These are phyloP conservation scores for Sebastes matsubarae DNA, from an alignment of 2,797 vertebrate species.

Conservation along the genomic window DNA sequence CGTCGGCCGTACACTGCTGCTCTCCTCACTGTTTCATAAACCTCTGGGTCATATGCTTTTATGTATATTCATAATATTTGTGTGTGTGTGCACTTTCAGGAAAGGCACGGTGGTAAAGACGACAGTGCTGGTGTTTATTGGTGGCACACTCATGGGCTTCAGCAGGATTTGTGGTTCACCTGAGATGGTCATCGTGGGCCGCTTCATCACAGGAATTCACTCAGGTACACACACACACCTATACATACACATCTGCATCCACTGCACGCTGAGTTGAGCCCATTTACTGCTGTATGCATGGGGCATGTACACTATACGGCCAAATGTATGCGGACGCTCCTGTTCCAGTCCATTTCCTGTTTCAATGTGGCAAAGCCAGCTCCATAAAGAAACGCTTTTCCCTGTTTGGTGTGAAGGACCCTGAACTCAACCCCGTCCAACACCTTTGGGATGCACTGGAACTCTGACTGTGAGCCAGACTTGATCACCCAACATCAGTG, in stretches of 20 bases:
- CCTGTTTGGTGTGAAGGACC: background rate
- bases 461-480: too few species aligned
- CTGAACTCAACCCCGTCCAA: background rate
- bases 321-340: background rate
- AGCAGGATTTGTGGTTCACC: slow-evolving; percentile 86
- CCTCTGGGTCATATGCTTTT: slow-evolving; percentile 39
- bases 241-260: background rate
- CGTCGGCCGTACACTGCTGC: slow-evolving; percentile 23
- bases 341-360: background rate
- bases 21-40: slow-evolving; percentile 45
- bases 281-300: background rate
- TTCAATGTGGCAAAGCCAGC: background rate
- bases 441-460: background rate
- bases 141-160: slow-evolving; percentile 86
- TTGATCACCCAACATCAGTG: too few species aligned
- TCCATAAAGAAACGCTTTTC: background rate
- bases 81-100: slow-evolving; percentile 72
- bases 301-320: background rate
- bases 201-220: slow-evolving; percentile 89
- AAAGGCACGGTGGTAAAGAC: slow-evolving; percentile 88
- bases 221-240: slow-evolving; percentile 81
- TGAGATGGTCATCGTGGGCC: slow-evolving; percentile 91
- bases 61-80: slow-evolving; percentile 33
- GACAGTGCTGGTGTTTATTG: slow-evolving; percentile 86
- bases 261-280: background rate